phyloP scores from a whole-genome alignment of 1,140 invertebrate genomes.

The Lordiphosa collinella region DNA sequence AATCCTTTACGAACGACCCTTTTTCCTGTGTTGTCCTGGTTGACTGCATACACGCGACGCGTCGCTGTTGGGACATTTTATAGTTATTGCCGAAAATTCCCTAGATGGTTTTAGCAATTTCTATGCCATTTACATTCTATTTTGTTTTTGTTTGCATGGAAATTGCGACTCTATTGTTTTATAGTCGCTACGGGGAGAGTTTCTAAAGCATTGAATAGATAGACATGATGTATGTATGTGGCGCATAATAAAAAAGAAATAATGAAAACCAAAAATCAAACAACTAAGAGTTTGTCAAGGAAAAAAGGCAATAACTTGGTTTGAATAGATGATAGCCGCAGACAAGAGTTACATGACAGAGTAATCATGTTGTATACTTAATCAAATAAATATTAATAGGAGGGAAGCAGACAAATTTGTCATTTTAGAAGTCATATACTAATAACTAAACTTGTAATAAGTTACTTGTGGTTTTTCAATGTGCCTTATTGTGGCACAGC shows the following conservation, averaged over 20 bases:
- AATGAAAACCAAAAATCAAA: constrained; percentile 10
- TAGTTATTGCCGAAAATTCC: constrained; percentile 74
- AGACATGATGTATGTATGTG: constrained; percentile 48
- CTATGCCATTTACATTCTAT: constrained; percentile 64
- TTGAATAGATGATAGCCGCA: background rate
- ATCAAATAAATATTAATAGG: too few relatives aligned
- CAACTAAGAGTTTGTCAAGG: constrained; percentile 5
- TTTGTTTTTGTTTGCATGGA: constrained; percentile 52
- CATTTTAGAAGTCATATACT: too few relatives aligned
- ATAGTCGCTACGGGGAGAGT: constrained; percentile 44
- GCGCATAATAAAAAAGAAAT: constrained; percentile 15
- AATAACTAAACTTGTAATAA: too few relatives aligned
- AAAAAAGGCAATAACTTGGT: constrained; percentile 2
- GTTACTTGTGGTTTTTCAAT: too few relatives aligned
- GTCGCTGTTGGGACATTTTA: constrained; percentile 54
- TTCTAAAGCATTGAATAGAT: constrained; percentile 23
- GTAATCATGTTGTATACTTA: too few relatives aligned
- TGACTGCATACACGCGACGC: constrained; percentile 62
- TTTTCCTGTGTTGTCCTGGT: constrained; percentile 29
- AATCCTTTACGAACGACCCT: constrained; percentile 61
- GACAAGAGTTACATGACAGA: background rate
- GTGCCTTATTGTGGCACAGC: too few relatives aligned
- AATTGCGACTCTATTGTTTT: constrained; percentile 69
- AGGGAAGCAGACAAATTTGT: too few relatives aligned
- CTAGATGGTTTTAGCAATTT: constrained; percentile 67